Base-by-base conservation (phyloP, 2,888 invertebrate genomes). In the Nasonia oneida region DNA sequence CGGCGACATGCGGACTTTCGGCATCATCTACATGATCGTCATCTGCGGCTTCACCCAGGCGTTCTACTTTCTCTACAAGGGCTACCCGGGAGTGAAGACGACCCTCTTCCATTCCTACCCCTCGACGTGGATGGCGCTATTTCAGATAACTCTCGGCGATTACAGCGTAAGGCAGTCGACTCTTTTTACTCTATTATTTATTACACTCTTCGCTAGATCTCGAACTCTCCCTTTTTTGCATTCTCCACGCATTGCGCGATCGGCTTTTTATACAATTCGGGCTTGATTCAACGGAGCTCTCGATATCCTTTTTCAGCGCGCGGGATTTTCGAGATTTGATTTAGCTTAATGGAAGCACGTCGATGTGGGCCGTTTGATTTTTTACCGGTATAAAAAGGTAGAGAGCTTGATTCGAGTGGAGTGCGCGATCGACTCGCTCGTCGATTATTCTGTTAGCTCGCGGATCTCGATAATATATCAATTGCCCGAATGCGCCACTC, bases 1-100 rank as follows among this genome's bases (percentile, higher is more conserved):
- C 0, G 99, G 99, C 74, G 99, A 99, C 94, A 98, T 99, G 97
- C 96, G 99, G 92, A 98, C 99, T 42, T 99, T 99, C 93, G 98
- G 98, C 88, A 98, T 99, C 89, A 99, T 99, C 93, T 99, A 99
- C 93, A 96, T 96, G 89, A 97, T 99, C 90, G 97, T 99, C 57
- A 95, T 99, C 6, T 97, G 98, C 90, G 99, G 98, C 33, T 99
- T 99, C 94, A 98, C 98, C 0, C 99, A 99, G 94, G 98, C 99
- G 64, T 97, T 97, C 94, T 98, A 96, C 94, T 99, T 99, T 93
- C 95, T 99, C 14, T 99, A 98, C 93, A 98, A 98, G 94, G 96
- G 97, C 37, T 97, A 96, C 91, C 97, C 97, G 1, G 97, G 96
- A 89, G 96, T 97, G 57, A 96, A 97, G 91, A 95, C 96, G 5